Percentiles rank a stretch among this genome's conserved stretches.
phyloP scores from a whole-genome alignment of 2,888 invertebrate genomes.

The Lamproptera curius region DNA sequence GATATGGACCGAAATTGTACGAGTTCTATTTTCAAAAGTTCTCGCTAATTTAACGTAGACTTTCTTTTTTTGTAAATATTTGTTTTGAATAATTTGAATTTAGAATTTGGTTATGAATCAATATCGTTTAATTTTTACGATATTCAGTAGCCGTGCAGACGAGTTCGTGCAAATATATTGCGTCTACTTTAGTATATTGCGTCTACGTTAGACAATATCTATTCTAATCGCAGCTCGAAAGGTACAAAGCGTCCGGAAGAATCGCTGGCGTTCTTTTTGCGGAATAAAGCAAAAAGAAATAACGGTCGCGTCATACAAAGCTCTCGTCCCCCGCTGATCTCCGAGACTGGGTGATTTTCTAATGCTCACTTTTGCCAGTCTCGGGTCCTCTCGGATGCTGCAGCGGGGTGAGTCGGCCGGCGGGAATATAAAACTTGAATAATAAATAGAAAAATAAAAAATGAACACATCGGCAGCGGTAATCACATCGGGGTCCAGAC shows the following conservation, averaged over 20 bases:
- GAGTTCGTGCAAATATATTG: too few species aligned
- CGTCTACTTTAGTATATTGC: too few species aligned
- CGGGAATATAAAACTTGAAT: constrained; percentile 23
- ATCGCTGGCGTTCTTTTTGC: neutral
- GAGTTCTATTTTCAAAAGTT: too few species aligned
- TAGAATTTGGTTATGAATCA: too few species aligned
- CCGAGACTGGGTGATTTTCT: neutral
- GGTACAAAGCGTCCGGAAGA: neutral
- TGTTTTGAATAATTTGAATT: too few species aligned
- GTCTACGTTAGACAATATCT: too few species aligned
- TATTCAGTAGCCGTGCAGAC: too few species aligned
- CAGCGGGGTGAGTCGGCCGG: constrained; percentile 16
- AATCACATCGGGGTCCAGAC: constrained; percentile 37
- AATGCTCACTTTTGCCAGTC: neutral
- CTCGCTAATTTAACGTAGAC: too few species aligned
- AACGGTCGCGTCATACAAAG: neutral
- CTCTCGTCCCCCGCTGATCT: neutral
- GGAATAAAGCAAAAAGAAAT: neutral
- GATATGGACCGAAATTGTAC: too few species aligned
- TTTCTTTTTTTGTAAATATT: too few species aligned
- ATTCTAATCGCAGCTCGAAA: neutral
- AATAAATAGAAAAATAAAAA: constrained; percentile 21
- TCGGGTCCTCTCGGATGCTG: neutral
- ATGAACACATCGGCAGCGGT: constrained; percentile 16
- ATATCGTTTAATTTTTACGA: too few species aligned